Base-by-base conservation (phyloP, 35 echinoderm and acorn worm genomes). In the Strongylocentrotus purpuratus region DNA sequence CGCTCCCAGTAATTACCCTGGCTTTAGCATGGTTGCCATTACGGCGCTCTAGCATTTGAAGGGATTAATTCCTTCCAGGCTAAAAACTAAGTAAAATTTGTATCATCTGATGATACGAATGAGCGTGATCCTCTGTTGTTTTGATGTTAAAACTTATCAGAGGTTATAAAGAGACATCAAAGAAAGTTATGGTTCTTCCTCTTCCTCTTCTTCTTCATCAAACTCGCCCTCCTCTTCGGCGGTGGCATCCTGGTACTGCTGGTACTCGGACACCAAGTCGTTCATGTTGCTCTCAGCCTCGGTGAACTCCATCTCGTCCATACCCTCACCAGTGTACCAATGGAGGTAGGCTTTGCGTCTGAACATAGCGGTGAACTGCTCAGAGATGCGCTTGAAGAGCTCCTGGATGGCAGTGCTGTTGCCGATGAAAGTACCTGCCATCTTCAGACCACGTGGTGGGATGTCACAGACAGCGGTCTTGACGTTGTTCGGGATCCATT, bases 261-360 rank as follows among this genome's bases (percentile, higher is more conserved):
- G 97, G 94, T 97, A 97, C 92, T 97, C 97, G 46, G 97, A 97
- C 88, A 97, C 97, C 94, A 97, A 90, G 94, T 97, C 97, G 60
- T 97, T 97, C 95, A 97, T 97, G 94, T 97, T 97, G 94, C 95
- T 96, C 95, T 97, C 97, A 87, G 91, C 91, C 48, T 93, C 91
- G 48, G 48, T 47, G 18, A 93, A 93, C 91, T 93, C 91, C 48
- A 93, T 50, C 48, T 93, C 91, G 47, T 93, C 91, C 91, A 93
- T 93, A 58, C 91, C 91, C 46, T 93, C 91, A 93, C 48, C 91
- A 32, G 91, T 93, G n/a, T 93, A 93, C 46, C 48, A 93, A 58
- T 93, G 91, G 7, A 93, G 91, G 91, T 52, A 93, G 31, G 91
- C 91, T 47, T 93, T 93, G 50, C 91, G 45, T 58, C 48, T 93